Percentiles rank a stretch among this genome's conserved stretches.
phyloP scores from a whole-genome alignment of 2,888 invertebrate species.

The Cheilosia soror region DNA sequence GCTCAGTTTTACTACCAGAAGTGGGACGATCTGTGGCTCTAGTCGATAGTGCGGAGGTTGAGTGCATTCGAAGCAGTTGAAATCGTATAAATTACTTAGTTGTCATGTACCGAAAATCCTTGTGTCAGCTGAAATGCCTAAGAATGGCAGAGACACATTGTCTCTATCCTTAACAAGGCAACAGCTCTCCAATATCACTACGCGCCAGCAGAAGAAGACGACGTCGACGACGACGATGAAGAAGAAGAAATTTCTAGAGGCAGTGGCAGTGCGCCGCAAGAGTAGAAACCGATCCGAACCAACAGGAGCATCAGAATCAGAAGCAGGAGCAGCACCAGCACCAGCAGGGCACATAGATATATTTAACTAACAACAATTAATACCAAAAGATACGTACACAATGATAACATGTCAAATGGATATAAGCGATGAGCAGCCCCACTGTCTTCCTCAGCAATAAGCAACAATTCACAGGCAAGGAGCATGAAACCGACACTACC shows the following conservation, averaged over 20 bases:
- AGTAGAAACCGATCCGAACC: conserved; percentile 61
- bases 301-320: conserved; percentile 49
- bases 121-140: conserved; percentile 76
- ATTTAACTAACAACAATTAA: conserved; percentile 75
- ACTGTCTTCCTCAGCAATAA: conserved; percentile 67
- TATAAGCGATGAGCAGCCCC: conserved; percentile 74
- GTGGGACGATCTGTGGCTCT: conserved; percentile 58
- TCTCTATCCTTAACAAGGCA: conserved; percentile 76
- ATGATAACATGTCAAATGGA: conserved; percentile 75
- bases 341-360: conserved; percentile 60
- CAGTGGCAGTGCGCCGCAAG: conserved; percentile 47
- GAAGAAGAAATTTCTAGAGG: conserved; percentile 62
- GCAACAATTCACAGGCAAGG: conserved; percentile 70
- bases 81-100: conserved; percentile 76
- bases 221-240: conserved; percentile 28
- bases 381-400: conserved; percentile 76
- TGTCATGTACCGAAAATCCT: conserved; percentile 76
- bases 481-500: conserved; percentile 72
- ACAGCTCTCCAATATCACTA: conserved; percentile 71
- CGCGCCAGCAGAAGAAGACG: conserved; percentile 51
- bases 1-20: conserved; percentile 52
- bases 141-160: conserved; percentile 76
- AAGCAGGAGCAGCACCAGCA: conserved; percentile 26
- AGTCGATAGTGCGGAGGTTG: conserved; percentile 65
- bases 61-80: conserved; percentile 74